Percentiles rank a stretch among this genome's conserved stretches.
Conservation (phyloP, 2,797 vertebrate genomes). For the Danio choprae region DNA sequence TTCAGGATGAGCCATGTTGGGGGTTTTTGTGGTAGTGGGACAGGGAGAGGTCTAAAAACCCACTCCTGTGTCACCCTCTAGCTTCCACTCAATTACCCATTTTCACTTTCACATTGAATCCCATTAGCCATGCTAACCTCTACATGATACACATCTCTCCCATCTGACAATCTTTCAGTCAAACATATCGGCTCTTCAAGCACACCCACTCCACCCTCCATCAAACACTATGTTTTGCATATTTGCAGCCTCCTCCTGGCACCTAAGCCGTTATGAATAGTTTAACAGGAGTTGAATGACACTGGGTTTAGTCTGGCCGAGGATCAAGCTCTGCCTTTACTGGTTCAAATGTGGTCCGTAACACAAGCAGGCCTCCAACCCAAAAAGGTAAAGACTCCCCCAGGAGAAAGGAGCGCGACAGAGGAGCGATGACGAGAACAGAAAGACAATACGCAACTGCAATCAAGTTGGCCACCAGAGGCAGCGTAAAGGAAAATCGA, state of each 20-base stretch:
- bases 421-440: not conserved
- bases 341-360: constrained; percentile 58
- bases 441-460: constrained; percentile 74
- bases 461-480: constrained; percentile 71
- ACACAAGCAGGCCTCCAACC: constrained; percentile 55
- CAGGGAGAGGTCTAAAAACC: too few species aligned
- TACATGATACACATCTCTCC: not conserved
- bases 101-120: not conserved
- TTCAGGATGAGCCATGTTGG: too few species aligned
- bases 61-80: too few species aligned
- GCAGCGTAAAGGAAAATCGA: constrained; percentile 70
- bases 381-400: not conserved
- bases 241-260: constrained; percentile 66
- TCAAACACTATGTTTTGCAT: constrained; percentile 18
- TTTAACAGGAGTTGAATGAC: constrained; percentile 81
- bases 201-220: not conserved
- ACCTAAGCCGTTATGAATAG: constrained; percentile 81
- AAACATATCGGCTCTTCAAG: not conserved
- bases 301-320: constrained; percentile 70
- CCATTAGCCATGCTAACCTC: not conserved
- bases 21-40: too few species aligned
- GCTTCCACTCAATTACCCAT: too few species aligned
- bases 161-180: constrained; percentile 16
- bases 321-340: constrained; percentile 73
- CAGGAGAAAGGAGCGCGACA: constrained; percentile 45